Evolutionary conservation across 2,888 invertebrate species (phyloP).

Genomic region (Euclidia mi): DNA sequence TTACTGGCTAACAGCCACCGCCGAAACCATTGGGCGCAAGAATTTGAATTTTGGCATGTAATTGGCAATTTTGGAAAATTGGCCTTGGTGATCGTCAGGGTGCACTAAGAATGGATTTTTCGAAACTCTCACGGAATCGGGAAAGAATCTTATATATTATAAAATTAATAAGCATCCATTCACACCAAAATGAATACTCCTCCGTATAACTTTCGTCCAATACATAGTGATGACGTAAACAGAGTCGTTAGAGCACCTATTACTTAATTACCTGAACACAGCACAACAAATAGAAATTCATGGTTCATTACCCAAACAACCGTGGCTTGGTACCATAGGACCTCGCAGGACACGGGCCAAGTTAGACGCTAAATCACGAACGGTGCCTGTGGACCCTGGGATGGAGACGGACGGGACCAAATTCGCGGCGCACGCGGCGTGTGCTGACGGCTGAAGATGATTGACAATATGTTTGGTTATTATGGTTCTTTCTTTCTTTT

Average conservation of each 20-base stretch:
- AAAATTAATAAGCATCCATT: not conserved
- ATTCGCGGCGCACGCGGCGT: constrained; percentile 18
- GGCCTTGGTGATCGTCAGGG: too few relatives aligned
- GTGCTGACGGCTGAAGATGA: not conserved
- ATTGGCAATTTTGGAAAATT: too few relatives aligned
- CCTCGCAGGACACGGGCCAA: constrained; percentile 82
- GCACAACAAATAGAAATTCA: constrained; percentile 86
- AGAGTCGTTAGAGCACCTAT: constrained; percentile 63
- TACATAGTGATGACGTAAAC: constrained; percentile 43
- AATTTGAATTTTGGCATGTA: too few relatives aligned
- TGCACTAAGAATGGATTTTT: too few relatives aligned
- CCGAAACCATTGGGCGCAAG: too few relatives aligned
- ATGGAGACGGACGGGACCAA: constrained; percentile 58
- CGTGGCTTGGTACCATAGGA: constrained; percentile 69
- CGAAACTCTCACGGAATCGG: too few relatives aligned
- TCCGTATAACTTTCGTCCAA: constrained; percentile 21
- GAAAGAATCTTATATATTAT: not conserved
- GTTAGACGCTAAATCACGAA: constrained; percentile 86
- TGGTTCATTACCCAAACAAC: constrained; percentile 86
- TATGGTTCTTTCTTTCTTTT: too few relatives aligned
- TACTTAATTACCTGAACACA: constrained; percentile 84
- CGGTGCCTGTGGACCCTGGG: constrained; percentile 75
- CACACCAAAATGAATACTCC: constrained; percentile 2
- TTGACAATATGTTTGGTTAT: too few relatives aligned
- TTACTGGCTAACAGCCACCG: too few relatives aligned